Evolutionary conservation across 1,140 invertebrate genomes (phyloP).

Genomic region (Oncopodura yosiiana): DNA sequence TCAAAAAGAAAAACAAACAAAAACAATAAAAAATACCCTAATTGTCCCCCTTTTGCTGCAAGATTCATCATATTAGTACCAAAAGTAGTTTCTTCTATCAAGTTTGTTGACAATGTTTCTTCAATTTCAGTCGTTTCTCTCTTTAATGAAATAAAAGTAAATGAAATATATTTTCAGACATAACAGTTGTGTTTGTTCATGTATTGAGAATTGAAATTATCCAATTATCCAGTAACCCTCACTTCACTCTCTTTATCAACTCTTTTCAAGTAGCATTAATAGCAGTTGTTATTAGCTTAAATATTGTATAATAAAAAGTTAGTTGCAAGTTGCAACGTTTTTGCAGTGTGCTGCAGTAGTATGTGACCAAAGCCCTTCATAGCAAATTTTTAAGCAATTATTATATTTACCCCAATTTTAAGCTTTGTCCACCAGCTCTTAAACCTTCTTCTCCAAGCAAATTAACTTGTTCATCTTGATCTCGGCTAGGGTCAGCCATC

Average conservation of each 20-base stretch:
- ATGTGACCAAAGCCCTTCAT: no score
- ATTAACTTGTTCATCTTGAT: constrained; percentile 79
- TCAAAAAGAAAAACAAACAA: constrained; percentile 11
- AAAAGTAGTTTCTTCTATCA: constrained; percentile 23
- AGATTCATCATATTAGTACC: constrained; percentile 41
- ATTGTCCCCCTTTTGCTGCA: constrained; percentile 72
- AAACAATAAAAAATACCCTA: constrained; percentile 64
- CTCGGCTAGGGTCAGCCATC: constrained; percentile 82
- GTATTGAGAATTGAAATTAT: no score
- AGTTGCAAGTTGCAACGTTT: no score
- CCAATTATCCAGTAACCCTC: no score
- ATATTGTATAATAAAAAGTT: no score
- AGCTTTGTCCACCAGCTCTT: constrained; percentile 79
- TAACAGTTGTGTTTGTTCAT: no score
- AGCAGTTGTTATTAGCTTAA: no score
- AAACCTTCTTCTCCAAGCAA: constrained; percentile 88
- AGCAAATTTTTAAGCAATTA: no score
- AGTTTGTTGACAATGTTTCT: constrained; percentile 26
- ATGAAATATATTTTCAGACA: constrained; percentile 18
- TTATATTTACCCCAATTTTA: constrained; percentile 88
- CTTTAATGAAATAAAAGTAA: constrained; percentile 24
- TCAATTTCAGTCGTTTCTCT: constrained; percentile 31
- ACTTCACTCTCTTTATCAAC: no score
- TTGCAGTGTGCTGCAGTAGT: no score
- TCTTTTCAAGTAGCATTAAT: no score